A percentile compares a stretch with the other conserved stretches of the same genome.
These are phyloP conservation scores for Hassar affinis DNA, from an alignment of 2,113 vertebrate genomes.

Conservation along the genomic window DNA sequence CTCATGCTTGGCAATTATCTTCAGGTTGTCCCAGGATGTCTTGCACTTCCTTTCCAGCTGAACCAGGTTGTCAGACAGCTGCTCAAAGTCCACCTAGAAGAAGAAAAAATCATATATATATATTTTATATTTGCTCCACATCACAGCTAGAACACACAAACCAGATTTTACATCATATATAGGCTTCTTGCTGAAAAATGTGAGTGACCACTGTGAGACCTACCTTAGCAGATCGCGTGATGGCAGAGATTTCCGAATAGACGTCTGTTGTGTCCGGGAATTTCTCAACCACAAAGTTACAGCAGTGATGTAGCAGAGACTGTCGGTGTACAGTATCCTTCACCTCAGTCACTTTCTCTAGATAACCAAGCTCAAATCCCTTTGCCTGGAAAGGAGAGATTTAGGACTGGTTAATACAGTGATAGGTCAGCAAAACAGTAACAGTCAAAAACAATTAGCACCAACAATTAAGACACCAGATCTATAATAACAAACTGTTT, in stretches of 20 bases:
- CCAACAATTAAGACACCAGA: not conserved
- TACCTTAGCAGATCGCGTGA: slow-evolving; percentile 89
- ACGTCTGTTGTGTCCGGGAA: slow-evolving; percentile 86
- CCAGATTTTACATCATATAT: not conserved
- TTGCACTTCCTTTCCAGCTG: slow-evolving; percentile 87
- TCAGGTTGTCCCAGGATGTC: slow-evolving; percentile 88
- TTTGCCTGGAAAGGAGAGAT: slow-evolving; percentile 73
- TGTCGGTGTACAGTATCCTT: slow-evolving; percentile 95
- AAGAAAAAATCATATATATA: not conserved
- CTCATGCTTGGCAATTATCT: slow-evolving; percentile 87
- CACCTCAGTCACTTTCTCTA: slow-evolving; percentile 96
- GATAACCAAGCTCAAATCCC: slow-evolving; percentile 92
- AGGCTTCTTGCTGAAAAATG: not conserved
- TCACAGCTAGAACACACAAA: not conserved
- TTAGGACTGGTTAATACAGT: not conserved
- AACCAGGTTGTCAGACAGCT: slow-evolving; percentile 83
- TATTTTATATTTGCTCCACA: not conserved
- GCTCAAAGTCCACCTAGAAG: slow-evolving; percentile 89
- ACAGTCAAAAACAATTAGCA: not conserved
- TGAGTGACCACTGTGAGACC: slow-evolving; percentile 31
- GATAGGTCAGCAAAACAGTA: not conserved
- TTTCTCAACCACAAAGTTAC: slow-evolving; percentile 83
- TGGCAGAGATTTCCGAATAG: slow-evolving; percentile 90
- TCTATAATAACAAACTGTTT: not conserved
- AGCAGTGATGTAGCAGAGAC: slow-evolving; percentile 89